Percentiles rank a stretch among this genome's conserved stretches.
Evolutionary conservation across 1,140 invertebrate genomes (phyloP).

Genomic region (Riptortus pedestris): DNA sequence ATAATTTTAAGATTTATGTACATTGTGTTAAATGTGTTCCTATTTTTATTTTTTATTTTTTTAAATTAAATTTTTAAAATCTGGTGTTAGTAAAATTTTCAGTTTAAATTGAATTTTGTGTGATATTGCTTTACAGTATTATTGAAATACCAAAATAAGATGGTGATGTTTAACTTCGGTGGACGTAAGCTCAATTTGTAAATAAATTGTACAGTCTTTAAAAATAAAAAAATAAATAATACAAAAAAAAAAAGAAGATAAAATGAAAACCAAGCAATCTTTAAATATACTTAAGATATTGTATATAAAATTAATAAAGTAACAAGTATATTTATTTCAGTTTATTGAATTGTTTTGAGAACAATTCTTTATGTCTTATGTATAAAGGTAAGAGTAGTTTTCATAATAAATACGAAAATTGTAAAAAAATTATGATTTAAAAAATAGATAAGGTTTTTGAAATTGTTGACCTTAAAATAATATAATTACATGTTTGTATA

Average conservation of each 20-base stretch:
- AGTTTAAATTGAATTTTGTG: conserved; percentile 22
- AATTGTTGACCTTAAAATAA: conserved; percentile 21
- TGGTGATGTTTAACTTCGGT: conserved; percentile 22
- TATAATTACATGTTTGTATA: conserved; percentile 24
- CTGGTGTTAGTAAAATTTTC: conserved; percentile 19
- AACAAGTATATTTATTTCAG: conserved; percentile 24
- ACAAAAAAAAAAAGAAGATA: conserved; percentile 17
- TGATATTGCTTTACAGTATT: conserved; percentile 28
- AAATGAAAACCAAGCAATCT: conserved; percentile 17
- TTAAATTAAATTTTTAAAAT: conserved; percentile 8
- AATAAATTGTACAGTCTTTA: conserved; percentile 11
- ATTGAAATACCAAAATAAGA: conserved; percentile 25
- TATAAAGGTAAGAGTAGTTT: conserved; percentile 28
- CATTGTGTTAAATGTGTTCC: conserved; percentile 14
- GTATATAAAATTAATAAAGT: conserved; percentile 18
- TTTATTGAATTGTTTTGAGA: conserved; percentile 16
- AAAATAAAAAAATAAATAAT: conserved; percentile 4
- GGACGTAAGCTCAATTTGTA: conserved; percentile 28
- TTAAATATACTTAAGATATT: conserved; percentile 17
- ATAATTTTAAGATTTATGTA: not conserved
- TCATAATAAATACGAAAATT: conserved; percentile 23
- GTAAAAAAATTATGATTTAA: conserved; percentile 22
- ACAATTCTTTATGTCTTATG: conserved; percentile 24
- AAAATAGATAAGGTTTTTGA: conserved; percentile 19
- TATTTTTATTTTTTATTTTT: conserved; percentile 18